A percentile compares a stretch with the other conserved stretches of the same genome.
Conservation (phyloP, 2,113 vertebrate species). For the Alethe diademata region DNA sequence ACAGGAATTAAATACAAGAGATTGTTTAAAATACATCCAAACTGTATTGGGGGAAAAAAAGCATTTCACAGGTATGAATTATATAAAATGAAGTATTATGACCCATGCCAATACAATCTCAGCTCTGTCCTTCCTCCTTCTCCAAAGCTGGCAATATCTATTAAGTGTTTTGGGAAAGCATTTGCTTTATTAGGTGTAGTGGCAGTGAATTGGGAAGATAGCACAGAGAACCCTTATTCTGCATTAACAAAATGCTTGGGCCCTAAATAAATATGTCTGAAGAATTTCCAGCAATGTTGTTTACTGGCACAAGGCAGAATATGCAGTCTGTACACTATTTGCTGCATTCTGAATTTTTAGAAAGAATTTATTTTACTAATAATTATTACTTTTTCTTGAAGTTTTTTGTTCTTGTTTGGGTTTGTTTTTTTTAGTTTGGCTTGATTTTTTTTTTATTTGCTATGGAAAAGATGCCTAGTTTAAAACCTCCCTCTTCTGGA, state of each 20-base stretch:
- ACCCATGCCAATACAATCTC: background rate
- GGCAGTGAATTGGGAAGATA: background rate
- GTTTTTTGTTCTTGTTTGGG: background rate
- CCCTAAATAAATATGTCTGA: background rate
- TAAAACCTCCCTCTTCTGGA: conserved; percentile 24
- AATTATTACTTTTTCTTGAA: background rate
- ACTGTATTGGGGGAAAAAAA: background rate
- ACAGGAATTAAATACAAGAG: background rate
- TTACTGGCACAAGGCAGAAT: background rate
- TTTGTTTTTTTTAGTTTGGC: background rate
- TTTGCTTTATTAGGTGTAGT: background rate
- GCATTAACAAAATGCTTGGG: background rate
- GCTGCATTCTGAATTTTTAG: background rate
- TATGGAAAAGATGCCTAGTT: background rate
- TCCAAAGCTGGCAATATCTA: background rate
- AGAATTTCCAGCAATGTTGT: background rate
- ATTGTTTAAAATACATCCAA: background rate
- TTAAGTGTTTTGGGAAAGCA: background rate
- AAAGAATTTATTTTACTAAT: background rate
- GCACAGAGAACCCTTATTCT: background rate
- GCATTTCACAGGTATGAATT: background rate
- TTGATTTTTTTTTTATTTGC: background rate
- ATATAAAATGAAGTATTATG: background rate
- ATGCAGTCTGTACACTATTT: background rate
- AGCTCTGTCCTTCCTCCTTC: background rate